Evolutionary conservation across 2,797 vertebrate genomes (phyloP).

Genomic region (Nyctalus aviator): DNA sequence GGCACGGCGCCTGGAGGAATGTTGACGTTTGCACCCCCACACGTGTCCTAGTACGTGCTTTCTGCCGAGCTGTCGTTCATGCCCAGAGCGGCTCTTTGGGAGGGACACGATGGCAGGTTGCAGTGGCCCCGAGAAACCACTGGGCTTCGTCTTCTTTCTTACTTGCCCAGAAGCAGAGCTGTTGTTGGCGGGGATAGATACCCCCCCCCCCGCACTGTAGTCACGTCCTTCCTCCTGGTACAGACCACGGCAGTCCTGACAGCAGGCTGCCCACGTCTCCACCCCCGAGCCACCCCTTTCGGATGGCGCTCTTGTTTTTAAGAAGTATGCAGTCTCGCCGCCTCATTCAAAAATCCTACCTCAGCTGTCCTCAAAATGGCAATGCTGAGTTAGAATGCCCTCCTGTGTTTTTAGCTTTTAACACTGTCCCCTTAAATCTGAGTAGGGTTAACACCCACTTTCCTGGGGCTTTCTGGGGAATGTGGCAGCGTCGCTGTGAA

Average conservation of each 20-base stretch:
- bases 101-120: neutral
- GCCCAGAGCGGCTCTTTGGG: neutral
- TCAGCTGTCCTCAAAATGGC: neutral
- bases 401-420: conserved; percentile 14
- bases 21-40: neutral
- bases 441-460: neutral
- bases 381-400: neutral
- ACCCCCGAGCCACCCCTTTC: too few species aligned
- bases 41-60: neutral
- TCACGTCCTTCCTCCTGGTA: neutral
- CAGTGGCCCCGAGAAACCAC: neutral
- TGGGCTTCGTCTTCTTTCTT: neutral
- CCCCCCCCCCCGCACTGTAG: neutral
- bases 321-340: neutral
- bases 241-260: too few species aligned
- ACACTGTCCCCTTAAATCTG: neutral
- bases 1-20: neutral
- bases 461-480: neutral
- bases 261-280: neutral
- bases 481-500: neutral
- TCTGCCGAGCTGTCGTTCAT: neutral
- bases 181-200: neutral
- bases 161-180: neutral
- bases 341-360: neutral
- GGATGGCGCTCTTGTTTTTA: neutral